Percentiles rank a stretch among this genome's conserved stretches.
Conservation (phyloP, 2,113 vertebrate genomes). For the Gopherus evgoodei region DNA sequence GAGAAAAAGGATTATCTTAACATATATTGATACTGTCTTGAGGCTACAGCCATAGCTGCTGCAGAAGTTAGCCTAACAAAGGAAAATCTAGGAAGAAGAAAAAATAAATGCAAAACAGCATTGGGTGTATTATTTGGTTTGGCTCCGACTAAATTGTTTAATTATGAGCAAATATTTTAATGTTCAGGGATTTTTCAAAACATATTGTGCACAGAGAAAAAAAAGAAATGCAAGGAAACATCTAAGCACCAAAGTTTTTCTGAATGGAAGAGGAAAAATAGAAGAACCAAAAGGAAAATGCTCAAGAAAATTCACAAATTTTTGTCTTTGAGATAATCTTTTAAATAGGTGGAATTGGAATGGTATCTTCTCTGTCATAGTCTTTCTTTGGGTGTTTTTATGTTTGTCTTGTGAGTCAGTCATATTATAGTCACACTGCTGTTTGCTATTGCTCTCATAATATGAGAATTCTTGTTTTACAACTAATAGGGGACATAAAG, state of each 20-base stretch:
- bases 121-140: not conserved
- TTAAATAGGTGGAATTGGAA: conserved; percentile 35
- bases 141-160: not conserved
- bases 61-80: not conserved
- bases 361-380: not conserved
- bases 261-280: not conserved
- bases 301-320: not conserved
- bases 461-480: not conserved
- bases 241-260: not conserved
- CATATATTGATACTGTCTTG: not conserved
- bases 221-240: not conserved
- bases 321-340: conserved; percentile 30
- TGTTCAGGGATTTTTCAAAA: not conserved
- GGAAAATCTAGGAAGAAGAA: not conserved
- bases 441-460: not conserved
- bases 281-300: not conserved
- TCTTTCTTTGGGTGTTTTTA: not conserved
- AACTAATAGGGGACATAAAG: not conserved
- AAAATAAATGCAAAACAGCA: not conserved
- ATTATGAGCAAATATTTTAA: not conserved
- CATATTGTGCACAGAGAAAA: not conserved
- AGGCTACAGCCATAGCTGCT: not conserved
- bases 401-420: conserved; percentile 30
- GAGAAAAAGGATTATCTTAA: not conserved
- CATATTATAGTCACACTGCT: conserved; percentile 46